Conservation (phyloP, 2,888 invertebrate genomes). For the Craniophora ligustri region DNA sequence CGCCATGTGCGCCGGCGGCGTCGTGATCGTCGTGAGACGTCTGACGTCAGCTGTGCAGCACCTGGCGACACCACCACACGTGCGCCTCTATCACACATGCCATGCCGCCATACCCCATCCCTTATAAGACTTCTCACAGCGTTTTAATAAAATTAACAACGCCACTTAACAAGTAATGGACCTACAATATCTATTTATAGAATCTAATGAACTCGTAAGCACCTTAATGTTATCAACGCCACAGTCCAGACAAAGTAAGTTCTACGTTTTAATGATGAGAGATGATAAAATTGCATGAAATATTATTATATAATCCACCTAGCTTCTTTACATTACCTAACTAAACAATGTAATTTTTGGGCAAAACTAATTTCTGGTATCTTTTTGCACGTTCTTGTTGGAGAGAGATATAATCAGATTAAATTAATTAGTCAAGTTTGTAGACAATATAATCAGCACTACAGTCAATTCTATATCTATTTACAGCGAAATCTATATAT, state of each 20-base stretch:
- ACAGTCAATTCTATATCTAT: too few species aligned
- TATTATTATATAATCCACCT: neutral
- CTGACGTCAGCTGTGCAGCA: constrained; percentile 75
- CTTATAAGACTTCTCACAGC: constrained; percentile 72
- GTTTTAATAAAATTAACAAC: constrained; percentile 67
- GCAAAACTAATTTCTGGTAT: too few species aligned
- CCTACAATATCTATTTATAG: constrained; percentile 33
- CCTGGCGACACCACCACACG: constrained; percentile 64
- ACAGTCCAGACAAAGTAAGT: constrained; percentile 1
- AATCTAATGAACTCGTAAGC: constrained; percentile 30
- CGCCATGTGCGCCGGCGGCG: constrained; percentile 63
- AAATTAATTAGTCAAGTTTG: too few species aligned
- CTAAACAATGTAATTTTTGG: too few species aligned
- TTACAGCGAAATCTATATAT: too few species aligned
- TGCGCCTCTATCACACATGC: constrained; percentile 32
- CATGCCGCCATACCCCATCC: constrained; percentile 55
- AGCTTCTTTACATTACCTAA: too few species aligned
- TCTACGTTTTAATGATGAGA: constrained; percentile 9
- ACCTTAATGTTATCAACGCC: constrained; percentile 15
- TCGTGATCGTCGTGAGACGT: constrained; percentile 24
- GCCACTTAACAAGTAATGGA: constrained; percentile 56
- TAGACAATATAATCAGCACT: too few species aligned
- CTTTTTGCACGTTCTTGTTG: too few species aligned
- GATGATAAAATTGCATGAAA: neutral
- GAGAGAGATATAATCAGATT: too few species aligned